Evolutionary conservation across 37 sponge, comb jelly and placozoan species (phyloP).

Genomic region (Haliclona indistincta): DNA sequence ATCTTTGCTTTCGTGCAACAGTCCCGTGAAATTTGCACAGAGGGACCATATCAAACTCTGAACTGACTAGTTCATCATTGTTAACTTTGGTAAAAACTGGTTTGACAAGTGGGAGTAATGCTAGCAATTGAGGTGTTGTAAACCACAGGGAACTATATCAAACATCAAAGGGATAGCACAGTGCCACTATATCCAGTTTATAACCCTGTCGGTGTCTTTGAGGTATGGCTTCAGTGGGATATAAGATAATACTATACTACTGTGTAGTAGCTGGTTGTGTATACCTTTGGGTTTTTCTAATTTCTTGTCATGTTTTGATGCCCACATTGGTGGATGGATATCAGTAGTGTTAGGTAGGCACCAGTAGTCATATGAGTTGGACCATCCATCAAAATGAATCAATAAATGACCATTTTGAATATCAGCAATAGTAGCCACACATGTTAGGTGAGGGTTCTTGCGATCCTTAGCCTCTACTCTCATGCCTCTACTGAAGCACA

Average conservation of each 20-base stretch:
- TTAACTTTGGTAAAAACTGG: too few species aligned
- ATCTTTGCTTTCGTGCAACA: too few species aligned
- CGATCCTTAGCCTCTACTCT: conserved; percentile 76
- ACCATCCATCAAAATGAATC: conserved; percentile 93
- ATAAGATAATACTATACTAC: not conserved
- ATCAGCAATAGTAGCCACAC: conserved; percentile 71
- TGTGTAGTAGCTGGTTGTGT: not conserved
- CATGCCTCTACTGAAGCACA: conserved; percentile 56
- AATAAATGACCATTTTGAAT: conserved; percentile 41
- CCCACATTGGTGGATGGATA: conserved; percentile 81
- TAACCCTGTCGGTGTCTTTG: too few species aligned
- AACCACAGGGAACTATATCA: too few species aligned
- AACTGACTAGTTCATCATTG: too few species aligned
- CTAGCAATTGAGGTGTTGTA: too few species aligned
- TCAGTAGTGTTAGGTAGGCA: conserved; percentile 47
- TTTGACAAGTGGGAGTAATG: too few species aligned
- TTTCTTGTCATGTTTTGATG: conserved; percentile 32
- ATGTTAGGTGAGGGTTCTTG: conserved; percentile 53
- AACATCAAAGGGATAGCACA: too few species aligned
- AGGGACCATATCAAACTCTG: too few species aligned
- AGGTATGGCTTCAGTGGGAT: too few species aligned
- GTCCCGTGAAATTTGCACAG: too few species aligned
- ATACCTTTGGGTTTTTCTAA: conserved; percentile 42
- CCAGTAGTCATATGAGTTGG: conserved; percentile 68
- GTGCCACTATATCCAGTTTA: too few species aligned